phyloP scores from a whole-genome alignment of 2,888 invertebrate species.

The Tenthredo notha region DNA sequence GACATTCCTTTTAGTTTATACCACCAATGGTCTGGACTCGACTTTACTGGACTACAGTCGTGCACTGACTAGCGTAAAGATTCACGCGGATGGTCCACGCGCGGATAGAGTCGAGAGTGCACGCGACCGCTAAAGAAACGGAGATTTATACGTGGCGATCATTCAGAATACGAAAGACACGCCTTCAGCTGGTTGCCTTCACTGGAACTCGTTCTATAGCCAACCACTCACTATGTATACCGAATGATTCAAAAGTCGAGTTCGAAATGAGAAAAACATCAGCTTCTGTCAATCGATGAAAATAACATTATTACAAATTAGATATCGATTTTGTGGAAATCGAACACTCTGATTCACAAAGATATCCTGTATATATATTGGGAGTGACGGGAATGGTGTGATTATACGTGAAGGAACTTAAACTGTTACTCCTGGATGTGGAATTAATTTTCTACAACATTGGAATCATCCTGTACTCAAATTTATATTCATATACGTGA shows the following conservation, averaged over 20 bases:
- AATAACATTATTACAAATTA: neutral
- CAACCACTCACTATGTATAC: constrained; percentile 8
- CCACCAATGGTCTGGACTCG: neutral
- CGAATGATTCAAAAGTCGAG: constrained; percentile 12
- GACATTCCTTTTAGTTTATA: constrained; percentile 40
- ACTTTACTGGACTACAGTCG: neutral
- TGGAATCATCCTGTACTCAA: constrained; percentile 10
- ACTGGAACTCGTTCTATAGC: constrained; percentile 23
- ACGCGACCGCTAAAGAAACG: constrained; percentile 10
- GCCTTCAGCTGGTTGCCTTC: constrained; percentile 41
- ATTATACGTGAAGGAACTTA: neutral
- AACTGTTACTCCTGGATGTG: no score
- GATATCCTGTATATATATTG: neutral
- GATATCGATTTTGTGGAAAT: neutral
- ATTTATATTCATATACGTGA: neutral
- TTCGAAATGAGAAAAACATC: neutral
- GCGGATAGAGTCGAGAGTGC: constrained; percentile 34
- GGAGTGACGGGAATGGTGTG: neutral
- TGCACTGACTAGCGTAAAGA: constrained; percentile 46
- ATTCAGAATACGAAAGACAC: constrained; percentile 49
- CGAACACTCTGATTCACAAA: neutral
- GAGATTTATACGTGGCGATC: constrained; percentile 50
- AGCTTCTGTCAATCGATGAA: neutral
- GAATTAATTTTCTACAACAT: neutral
- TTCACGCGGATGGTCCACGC: constrained; percentile 41